Conservation (phyloP, 2,888 invertebrate species). For the Agrochola lota region DNA sequence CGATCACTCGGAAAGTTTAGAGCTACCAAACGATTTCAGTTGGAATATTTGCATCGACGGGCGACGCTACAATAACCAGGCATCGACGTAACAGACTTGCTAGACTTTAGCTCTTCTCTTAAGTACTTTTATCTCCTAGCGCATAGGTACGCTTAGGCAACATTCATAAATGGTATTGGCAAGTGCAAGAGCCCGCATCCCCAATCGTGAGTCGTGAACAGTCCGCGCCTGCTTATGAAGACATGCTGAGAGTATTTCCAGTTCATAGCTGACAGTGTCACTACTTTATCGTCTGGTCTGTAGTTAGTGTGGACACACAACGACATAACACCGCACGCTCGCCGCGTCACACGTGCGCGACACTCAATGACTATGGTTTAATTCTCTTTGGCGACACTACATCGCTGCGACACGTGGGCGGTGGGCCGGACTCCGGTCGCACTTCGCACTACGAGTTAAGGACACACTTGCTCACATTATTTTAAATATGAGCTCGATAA, state of each 20-base stretch:
- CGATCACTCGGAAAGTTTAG: conserved; percentile 47
- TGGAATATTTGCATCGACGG: conserved; percentile 16
- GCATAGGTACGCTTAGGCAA: not conserved
- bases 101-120: not conserved
- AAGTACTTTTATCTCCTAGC: not conserved
- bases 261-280: not conserved
- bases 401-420: conserved; percentile 48
- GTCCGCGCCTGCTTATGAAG: not conserved
- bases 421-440: not conserved
- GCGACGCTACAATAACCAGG: not conserved
- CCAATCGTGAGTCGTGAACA: not conserved
- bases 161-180: not conserved
- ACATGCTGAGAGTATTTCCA: not conserved
- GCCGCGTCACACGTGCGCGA: conserved; percentile 42
- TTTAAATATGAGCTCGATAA: conserved; percentile 66
- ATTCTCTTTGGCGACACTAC: conserved; percentile 7
- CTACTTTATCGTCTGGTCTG: not conserved
- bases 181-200: not conserved
- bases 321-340: not conserved
- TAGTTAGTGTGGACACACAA: not conserved
- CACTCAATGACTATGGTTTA: too few species aligned
- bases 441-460: conserved; percentile 13
- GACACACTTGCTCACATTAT: conserved; percentile 32
- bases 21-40: conserved; percentile 36
- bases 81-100: not conserved